Evolutionary conservation across 2,113 vertebrate genomes (phyloP).

Genomic region (Gorsachius goisagi): DNA sequence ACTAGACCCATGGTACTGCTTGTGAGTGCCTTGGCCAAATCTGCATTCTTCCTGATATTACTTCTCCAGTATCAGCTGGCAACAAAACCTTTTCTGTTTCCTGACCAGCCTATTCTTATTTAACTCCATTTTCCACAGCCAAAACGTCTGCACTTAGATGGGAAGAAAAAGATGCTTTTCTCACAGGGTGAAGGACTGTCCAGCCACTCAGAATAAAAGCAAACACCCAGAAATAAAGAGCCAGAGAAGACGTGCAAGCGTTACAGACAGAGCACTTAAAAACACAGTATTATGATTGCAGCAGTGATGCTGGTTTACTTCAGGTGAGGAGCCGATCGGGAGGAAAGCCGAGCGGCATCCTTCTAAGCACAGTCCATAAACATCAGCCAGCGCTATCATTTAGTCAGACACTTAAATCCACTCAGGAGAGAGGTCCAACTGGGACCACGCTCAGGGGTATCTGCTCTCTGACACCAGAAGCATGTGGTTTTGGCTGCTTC

Average conservation of each 20-base stretch:
- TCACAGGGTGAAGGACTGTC: neutral
- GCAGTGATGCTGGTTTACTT: neutral
- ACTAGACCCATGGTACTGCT: slow-evolving; percentile 7
- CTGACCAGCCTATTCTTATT: slow-evolving; percentile 30
- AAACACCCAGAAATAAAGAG: neutral
- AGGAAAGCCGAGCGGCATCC: neutral
- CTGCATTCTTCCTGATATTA: slow-evolving; percentile 42
- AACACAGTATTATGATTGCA: neutral
- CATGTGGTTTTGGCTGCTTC: neutral
- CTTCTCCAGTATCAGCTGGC: slow-evolving; percentile 46
- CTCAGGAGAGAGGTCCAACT: neutral
- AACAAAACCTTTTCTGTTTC: slow-evolving; percentile 3
- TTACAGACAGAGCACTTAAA: neutral
- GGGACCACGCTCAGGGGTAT: neutral
- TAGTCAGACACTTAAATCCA: neutral
- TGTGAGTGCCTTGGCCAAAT: neutral
- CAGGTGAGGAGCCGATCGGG: neutral
- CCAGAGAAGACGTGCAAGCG: neutral
- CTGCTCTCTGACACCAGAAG: neutral
- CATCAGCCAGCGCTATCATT: neutral
- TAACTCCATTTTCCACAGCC: neutral
- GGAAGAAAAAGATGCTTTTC: neutral
- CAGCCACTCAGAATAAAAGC: neutral
- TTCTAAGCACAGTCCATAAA: neutral
- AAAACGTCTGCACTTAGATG: neutral